Evolutionary conservation across 2,888 invertebrate genomes (phyloP).

Genomic region (Yponomeuta sedellus): DNA sequence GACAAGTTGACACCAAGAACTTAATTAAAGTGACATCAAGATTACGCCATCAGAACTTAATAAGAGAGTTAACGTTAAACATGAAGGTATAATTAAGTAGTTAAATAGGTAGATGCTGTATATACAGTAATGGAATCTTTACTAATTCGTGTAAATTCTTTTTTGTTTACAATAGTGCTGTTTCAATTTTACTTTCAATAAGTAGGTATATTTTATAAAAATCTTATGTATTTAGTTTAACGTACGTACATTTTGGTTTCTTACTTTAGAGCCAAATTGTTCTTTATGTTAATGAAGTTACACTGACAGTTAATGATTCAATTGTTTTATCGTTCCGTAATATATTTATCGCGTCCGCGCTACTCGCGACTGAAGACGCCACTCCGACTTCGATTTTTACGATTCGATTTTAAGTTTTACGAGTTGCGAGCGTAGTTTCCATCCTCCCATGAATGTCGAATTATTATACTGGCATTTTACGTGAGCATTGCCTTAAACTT

Average conservation of each 20-base stretch:
- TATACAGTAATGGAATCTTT: conserved; percentile 46
- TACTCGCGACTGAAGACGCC: too few species aligned
- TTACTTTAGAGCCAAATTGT: conserved; percentile 5
- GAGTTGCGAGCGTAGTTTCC: neutral
- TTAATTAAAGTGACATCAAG: conserved; percentile 54
- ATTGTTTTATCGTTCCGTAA: neutral
- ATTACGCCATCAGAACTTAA: conserved; percentile 52
- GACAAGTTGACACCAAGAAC: conserved; percentile 66
- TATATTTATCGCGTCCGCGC: neutral
- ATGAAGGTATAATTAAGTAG: conserved; percentile 32
- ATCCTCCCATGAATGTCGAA: neutral
- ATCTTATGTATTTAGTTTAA: conserved; percentile 13
- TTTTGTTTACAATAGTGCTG: conserved; percentile 7
- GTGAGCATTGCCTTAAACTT: conserved; percentile 46
- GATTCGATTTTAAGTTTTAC: neutral
- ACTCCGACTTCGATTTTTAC: too few species aligned
- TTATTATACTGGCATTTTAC: conserved; percentile 40
- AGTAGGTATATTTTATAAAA: conserved; percentile 8
- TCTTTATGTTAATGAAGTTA: neutral
- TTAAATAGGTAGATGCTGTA: conserved; percentile 33
- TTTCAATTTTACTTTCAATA: conserved; percentile 6
- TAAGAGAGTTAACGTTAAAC: conserved; percentile 32
- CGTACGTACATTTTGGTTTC: conserved; percentile 10
- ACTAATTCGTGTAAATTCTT: conserved; percentile 10
- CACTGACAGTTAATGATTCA: neutral